phyloP scores from a whole-genome alignment of 2,888 invertebrate genomes.

The Cordylochernes scorpioides region DNA sequence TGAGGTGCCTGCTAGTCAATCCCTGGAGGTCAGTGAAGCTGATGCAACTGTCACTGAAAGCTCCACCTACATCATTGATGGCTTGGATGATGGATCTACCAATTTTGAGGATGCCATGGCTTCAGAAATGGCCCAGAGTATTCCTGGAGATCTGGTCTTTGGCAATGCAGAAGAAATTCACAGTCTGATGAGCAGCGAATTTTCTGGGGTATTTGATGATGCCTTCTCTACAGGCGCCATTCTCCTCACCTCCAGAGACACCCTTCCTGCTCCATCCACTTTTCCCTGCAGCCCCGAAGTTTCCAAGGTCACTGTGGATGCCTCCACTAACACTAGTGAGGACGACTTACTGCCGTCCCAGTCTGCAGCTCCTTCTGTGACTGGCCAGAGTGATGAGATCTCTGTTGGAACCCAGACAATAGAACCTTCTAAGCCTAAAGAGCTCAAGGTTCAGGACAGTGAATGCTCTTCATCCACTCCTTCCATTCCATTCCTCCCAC shows the following conservation, averaged over 20 bases:
- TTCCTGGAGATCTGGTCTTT: conserved; percentile 9
- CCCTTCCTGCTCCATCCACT: conserved; percentile 8
- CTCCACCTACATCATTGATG: conserved; percentile 4
- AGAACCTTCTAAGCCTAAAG: conserved; percentile 3
- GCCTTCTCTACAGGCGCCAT: conserved; percentile 9
- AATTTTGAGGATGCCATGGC: conserved; percentile 2
- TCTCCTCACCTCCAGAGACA: conserved; percentile 7
- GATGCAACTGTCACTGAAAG: too few relatives aligned
- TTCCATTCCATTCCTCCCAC: background rate
- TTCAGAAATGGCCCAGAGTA: conserved; percentile 3
- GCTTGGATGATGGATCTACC: conserved; percentile 3
- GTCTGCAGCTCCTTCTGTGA: conserved; percentile 5
- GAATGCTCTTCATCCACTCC: background rate
- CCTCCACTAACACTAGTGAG: conserved; percentile 13
- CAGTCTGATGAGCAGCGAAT: conserved; percentile 5
- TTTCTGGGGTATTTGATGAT: conserved; percentile 8
- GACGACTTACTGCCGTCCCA: conserved; percentile 6
- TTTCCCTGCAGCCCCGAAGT: conserved; percentile 7
- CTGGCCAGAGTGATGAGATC: conserved; percentile 8
- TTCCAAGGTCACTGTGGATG: conserved; percentile 11
- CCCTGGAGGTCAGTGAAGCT: too few relatives aligned
- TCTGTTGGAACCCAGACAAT: conserved; percentile 12
- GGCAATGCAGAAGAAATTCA: conserved; percentile 7
- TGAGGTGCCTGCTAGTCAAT: conserved; percentile 1
- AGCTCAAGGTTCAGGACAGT: background rate